A percentile compares a stretch with the other conserved stretches of the same genome.
phyloP scores from a whole-genome alignment of 2,797 vertebrate species.

The Hyperoplus immaculatus region DNA sequence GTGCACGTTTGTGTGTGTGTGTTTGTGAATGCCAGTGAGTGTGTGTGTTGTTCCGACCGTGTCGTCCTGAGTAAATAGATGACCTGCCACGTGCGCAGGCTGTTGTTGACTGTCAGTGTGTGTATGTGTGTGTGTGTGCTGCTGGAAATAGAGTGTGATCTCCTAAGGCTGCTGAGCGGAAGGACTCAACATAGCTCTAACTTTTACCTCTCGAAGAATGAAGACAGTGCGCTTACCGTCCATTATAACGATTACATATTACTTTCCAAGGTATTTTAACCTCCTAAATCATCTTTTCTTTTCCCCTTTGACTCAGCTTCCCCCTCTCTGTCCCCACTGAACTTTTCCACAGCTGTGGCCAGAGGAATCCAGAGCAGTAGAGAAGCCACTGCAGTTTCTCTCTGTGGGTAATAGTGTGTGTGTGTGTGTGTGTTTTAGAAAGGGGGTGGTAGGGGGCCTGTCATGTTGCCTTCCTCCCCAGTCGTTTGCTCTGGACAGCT shows the following conservation, averaged over 20 bases:
- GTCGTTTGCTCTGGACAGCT: slow-evolving; percentile 75
- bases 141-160: too few species aligned
- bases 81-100: slow-evolving; percentile 56
- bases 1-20: slow-evolving; percentile 10
- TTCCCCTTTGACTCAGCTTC: slow-evolving; percentile 47
- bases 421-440: slow-evolving; percentile 35
- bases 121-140: neutral
- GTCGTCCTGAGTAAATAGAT: slow-evolving; percentile 62
- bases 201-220: slow-evolving; percentile 22
- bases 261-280: slow-evolving; percentile 41
- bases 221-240: slow-evolving; percentile 12
- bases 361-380: slow-evolving; percentile 73
- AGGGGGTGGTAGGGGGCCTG: slow-evolving; percentile 50
- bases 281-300: slow-evolving; percentile 33
- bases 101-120: slow-evolving; percentile 64
- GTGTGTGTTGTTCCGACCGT: slow-evolving; percentile 19
- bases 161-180: slow-evolving; percentile 37
- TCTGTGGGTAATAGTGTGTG: slow-evolving; percentile 40
- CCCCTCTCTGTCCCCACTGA: slow-evolving; percentile 56
- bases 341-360: slow-evolving; percentile 80
- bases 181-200: slow-evolving; percentile 23
- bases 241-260: slow-evolving; percentile 24
- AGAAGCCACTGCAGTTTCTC: slow-evolving; percentile 61
- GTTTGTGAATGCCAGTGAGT: slow-evolving; percentile 6
- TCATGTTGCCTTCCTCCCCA: slow-evolving; percentile 76